Evolutionary conservation across 2,797 vertebrate species (phyloP), one percentile per base, ranked within the genome.

Genomic region (Cichlasoma orientale): DNA sequence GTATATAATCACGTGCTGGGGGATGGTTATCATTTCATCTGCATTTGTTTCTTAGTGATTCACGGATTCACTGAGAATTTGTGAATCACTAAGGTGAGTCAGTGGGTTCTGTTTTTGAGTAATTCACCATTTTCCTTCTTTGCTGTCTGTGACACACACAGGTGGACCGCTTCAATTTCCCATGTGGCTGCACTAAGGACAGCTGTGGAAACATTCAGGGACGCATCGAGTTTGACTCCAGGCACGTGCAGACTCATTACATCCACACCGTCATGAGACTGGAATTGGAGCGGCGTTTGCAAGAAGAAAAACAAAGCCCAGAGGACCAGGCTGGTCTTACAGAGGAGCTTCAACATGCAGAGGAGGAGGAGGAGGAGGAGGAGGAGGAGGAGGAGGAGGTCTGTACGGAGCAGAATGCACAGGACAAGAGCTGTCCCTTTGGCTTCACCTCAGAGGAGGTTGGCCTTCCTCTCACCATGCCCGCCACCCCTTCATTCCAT

Each of bases 131-230:
- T 66, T 80, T 25, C 21, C 70, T 9, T 23, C 14, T 2, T 4
- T 74, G 27, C 36, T 80, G 10, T 84, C 57, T 72, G 55, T 57
- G 12, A 58, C 38, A n/a, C 9, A 10, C 11, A 27, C 94, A 98
- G 98, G 97, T 97, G 95, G 97, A 98, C 89, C 97, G 96, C 90
- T 96, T 96, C 1, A 95, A 92, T 2, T 98, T 99, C 88, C 98
- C 98, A 6, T 99, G 98, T 0, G 96, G 97, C 75, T 99, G 98
- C 93, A 96, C 95, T 11, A 95, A 94, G 84, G 97, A 98, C 0
- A 94, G 96, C 79, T 99, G 98, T 0, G 96, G 95, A 77, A 99
- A 98, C 92, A 95, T 94, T 0, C 92, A 95, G 72, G 98, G 98
- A 54, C 95, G 96, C 50, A 92, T 96, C 0, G 96, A 97, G 82